Conservation (phyloP, 1,140 invertebrate genomes). For the Lasioglossum baleicum region DNA sequence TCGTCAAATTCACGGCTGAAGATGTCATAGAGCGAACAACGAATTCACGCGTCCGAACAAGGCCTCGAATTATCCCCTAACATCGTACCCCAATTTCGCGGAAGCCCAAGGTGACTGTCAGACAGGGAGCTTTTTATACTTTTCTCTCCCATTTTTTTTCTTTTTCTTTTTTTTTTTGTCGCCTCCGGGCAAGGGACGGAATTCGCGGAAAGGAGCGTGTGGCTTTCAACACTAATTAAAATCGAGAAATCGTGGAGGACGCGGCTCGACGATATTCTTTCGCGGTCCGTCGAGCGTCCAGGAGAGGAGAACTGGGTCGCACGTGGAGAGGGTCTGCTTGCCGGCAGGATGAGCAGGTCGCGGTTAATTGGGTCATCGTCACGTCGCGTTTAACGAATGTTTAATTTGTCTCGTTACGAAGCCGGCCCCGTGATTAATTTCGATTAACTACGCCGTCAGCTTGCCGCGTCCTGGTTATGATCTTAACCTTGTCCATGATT, state of each 20-base stretch:
- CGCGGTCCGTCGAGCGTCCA: slow-evolving; percentile 22
- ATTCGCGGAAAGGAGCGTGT: neutral
- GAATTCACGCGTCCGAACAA: too few species aligned
- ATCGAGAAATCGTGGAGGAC: slow-evolving; percentile 12
- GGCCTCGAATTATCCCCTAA: too few species aligned
- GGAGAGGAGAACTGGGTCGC: slow-evolving; percentile 40
- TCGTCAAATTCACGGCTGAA: too few species aligned
- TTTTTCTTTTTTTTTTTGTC: too few species aligned
- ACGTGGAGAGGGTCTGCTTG: slow-evolving; percentile 8
- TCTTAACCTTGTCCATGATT: too few species aligned
- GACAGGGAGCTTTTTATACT: too few species aligned
- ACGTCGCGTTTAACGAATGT: slow-evolving; percentile 65
- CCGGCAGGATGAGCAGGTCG: slow-evolving; percentile 45
- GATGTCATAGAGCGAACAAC: too few species aligned
- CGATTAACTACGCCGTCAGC: slow-evolving; percentile 63
- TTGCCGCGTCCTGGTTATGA: too few species aligned
- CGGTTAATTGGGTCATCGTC: slow-evolving; percentile 59
- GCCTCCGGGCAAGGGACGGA: neutral
- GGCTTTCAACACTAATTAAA: slow-evolving; percentile 34
- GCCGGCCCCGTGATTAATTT: slow-evolving; percentile 65
- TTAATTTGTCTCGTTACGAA: slow-evolving; percentile 67
- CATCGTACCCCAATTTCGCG: too few species aligned
- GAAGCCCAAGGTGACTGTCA: too few species aligned
- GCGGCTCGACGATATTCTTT: slow-evolving; percentile 12
- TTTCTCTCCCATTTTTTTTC: too few species aligned